Conservation (phyloP, 2,113 vertebrate species). For the Mola mola region DNA sequence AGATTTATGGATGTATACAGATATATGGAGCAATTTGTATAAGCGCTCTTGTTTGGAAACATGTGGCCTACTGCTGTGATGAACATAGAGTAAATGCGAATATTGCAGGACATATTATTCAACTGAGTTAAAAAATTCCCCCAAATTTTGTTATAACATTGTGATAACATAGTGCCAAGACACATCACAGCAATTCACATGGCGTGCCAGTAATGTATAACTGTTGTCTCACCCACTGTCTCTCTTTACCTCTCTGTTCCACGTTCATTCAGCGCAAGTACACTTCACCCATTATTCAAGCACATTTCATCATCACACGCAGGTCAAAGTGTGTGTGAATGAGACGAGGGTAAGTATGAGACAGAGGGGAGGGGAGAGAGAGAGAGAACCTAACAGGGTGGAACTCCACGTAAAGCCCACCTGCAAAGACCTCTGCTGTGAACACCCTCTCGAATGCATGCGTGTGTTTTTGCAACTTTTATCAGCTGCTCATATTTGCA, state of each 20-base stretch:
- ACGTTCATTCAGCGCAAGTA: conserved; percentile 68
- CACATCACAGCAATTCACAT: too few species aligned
- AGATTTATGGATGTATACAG: too few species aligned
- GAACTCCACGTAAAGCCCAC: conserved; percentile 31
- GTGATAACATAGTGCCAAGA: too few species aligned
- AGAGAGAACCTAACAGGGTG: conserved; percentile 27
- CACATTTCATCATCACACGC: conserved; percentile 67
- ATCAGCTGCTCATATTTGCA: conserved; percentile 21
- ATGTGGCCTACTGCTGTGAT: too few species aligned
- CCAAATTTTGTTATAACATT: too few species aligned
- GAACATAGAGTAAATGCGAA: too few species aligned
- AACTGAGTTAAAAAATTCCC: too few species aligned
- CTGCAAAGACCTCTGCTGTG: conserved; percentile 7
- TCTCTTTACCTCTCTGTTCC: conserved; percentile 26
- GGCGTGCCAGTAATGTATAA: too few species aligned
- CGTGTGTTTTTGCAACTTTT: neutral
- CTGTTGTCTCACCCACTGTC: conserved; percentile 15
- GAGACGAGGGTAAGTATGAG: conserved; percentile 46
- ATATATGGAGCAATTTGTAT: too few species aligned
- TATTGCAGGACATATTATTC: too few species aligned
- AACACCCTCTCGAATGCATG: conserved; percentile 13
- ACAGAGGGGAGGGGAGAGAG: conserved; percentile 1
- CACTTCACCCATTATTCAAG: conserved; percentile 74
- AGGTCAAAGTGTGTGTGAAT: conserved; percentile 68
- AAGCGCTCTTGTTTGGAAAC: too few species aligned